Conservation (phyloP, 2,797 vertebrate species). For the Sarcoramphus papa region DNA sequence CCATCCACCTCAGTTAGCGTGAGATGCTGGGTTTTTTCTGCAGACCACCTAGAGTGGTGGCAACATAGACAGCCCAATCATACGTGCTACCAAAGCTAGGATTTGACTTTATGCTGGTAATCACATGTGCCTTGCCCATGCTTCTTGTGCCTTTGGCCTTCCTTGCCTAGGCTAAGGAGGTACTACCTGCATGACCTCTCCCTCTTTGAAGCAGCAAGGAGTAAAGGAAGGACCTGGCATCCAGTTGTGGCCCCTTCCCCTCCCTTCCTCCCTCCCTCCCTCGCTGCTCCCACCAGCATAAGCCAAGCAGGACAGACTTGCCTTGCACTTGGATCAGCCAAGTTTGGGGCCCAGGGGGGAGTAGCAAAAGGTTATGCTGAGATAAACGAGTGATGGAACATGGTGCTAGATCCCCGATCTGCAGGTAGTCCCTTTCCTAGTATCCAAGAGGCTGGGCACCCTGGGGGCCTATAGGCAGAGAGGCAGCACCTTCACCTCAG, state of each 20-base stretch:
- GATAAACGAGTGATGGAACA: not conserved
- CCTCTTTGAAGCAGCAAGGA: not conserved
- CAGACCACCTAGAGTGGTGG: not conserved
- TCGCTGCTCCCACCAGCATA: not conserved
- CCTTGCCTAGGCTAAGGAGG: not conserved
- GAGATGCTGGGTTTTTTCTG: not conserved
- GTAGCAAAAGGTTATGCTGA: not conserved
- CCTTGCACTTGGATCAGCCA: not conserved
- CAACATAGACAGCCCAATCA: not conserved
- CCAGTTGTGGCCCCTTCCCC: not conserved
- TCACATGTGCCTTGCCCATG: not conserved
- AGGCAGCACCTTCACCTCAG: not conserved
- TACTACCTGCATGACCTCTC: not conserved
- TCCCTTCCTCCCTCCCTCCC: not conserved
- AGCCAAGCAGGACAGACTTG: not conserved
- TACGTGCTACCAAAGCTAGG: not conserved
- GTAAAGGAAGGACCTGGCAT: not conserved
- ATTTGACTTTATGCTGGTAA: not conserved
- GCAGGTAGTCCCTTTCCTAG: not conserved
- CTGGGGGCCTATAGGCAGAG: accelerated
- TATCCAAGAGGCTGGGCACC: not conserved
- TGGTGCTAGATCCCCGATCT: not conserved
- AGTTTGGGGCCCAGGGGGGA: not conserved
- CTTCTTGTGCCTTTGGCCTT: not conserved
- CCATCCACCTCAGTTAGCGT: not conserved